A percentile compares a stretch with the other conserved stretches of the same genome.
These are phyloP conservation scores for Eonycteris spelaea DNA, from an alignment of 2,113 vertebrate species.

Conservation along the genomic window DNA sequence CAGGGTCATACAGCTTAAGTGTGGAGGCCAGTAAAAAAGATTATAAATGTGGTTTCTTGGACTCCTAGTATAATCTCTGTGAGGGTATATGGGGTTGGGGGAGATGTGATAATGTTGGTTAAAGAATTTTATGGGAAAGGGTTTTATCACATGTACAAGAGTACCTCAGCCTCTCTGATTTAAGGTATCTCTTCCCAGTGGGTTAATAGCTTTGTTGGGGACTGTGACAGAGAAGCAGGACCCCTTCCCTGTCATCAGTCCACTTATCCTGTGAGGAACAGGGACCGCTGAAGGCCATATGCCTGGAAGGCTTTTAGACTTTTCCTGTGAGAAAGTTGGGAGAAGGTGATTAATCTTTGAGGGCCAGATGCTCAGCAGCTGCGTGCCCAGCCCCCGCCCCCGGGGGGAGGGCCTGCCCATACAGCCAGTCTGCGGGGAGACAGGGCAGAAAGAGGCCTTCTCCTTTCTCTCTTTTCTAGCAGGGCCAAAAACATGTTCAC, in stretches of 20 bases:
- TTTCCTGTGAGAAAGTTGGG: not conserved
- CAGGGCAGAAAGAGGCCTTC: not conserved
- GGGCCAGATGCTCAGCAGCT: not conserved
- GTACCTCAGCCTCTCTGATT: not conserved
- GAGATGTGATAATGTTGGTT: not conserved
- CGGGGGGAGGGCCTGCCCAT: not conserved
- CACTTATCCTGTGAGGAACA: not conserved
- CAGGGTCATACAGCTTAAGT: not conserved
- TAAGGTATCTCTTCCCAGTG: not conserved
- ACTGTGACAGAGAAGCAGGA: not conserved
- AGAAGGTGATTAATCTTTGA: not conserved
- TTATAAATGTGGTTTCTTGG: not conserved
- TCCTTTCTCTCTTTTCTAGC: not conserved
- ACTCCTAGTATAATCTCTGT: not conserved
- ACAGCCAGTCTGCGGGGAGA: not conserved
- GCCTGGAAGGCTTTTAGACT: not conserved
- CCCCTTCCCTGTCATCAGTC: not conserved
- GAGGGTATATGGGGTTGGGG: not conserved
- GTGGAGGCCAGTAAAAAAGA: not conserved
- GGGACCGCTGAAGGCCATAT: not conserved
- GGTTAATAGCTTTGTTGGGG: not conserved
- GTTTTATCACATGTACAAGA: not conserved
- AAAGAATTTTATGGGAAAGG: not conserved
- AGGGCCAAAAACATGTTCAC: not conserved
- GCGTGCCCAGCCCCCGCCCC: not conserved